Conservation (phyloP, 2,888 invertebrate genomes). For the Candidula unifasciata region DNA sequence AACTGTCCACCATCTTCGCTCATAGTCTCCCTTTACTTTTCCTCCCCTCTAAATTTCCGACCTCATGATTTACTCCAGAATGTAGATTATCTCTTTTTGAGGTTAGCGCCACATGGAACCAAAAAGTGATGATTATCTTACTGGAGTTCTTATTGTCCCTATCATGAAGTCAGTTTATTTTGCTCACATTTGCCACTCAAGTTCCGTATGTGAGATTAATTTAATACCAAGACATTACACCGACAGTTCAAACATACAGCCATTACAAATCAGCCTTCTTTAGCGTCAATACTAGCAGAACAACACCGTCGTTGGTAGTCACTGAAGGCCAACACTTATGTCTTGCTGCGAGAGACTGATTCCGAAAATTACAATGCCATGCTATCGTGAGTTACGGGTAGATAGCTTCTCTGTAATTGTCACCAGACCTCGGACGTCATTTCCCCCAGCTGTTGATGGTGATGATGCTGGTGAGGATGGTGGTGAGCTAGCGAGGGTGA, state of each 20-base stretch:
- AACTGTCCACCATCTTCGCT: too few relatives aligned
- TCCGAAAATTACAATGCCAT: not conserved
- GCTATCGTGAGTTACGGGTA: not conserved
- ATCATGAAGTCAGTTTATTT: too few relatives aligned
- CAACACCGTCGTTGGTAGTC: not conserved
- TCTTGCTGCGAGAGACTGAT: not conserved
- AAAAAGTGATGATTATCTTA: too few relatives aligned
- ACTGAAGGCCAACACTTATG: not conserved
- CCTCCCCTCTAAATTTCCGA: too few relatives aligned
- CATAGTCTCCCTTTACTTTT: too few relatives aligned
- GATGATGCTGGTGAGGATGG: conserved; percentile 48
- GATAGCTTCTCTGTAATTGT: conserved; percentile 49
- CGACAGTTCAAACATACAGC: not conserved
- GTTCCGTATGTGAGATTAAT: not conserved
- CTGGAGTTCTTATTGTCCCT: too few relatives aligned
- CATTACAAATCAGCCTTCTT: not conserved
- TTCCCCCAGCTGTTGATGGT: conserved; percentile 48
- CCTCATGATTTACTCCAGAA: too few relatives aligned
- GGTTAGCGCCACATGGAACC: too few relatives aligned
- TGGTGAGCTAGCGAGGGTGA: conserved; percentile 49
- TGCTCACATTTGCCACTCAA: not conserved
- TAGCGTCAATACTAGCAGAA: not conserved
- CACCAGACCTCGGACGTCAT: conserved; percentile 54
- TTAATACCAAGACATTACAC: not conserved
- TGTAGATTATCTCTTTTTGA: too few relatives aligned